Evolutionary conservation across 2,113 vertebrate species (phyloP), one percentile per base, ranked within the genome.

Genomic region (Anthoscopus minutus): DNA sequence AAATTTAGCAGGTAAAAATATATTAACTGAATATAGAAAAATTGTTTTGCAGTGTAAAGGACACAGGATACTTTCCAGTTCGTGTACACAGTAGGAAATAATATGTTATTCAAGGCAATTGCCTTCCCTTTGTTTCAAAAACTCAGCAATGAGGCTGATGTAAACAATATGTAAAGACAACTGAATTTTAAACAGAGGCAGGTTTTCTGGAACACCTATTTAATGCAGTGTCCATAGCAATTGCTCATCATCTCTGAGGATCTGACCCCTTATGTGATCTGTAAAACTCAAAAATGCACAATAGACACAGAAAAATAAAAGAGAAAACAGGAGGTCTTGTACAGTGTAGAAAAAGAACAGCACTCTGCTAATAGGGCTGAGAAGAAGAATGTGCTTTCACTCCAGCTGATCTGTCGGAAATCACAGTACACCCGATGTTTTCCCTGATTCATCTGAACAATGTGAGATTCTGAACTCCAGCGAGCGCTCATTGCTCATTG

Each of bases 371-470:
- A 96, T 38, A 93, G 86, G 57, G 60, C 80, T 86, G 86, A 93
- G 90, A 58, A 62, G 81, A 77, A 86, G 78, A 78, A 93, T 60
- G 58, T 57, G 58, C 72, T 95, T 91, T 83, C 64, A 89, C 71
- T 87, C 28, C 50, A 91, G 74, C 74, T 95, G 94, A 90, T 96
- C 82, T 93, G 83, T 83, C n/a, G 81, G 90, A 92, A 97, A 89
- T 95, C 91, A n/a, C 95, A 95, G 79, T 71, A 38, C 76, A 81
- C 33, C 81, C 93, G 61, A 82, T 95, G 73, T 40, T 97, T 96
- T 97, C 96, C 93, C 85, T 91, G 96, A 95, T 97, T 96, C 92
- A 80, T 96, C 62, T 60, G 83, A 96, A 81, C 92, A 89, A 62
- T 87, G 73, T n/a, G 95, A 94, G 96, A 92, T 93, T 87, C 73